Percentiles rank a stretch among this genome's conserved stretches.
Evolutionary conservation across 2,888 invertebrate species (phyloP).

Genomic region (Drymonia ruficornis): DNA sequence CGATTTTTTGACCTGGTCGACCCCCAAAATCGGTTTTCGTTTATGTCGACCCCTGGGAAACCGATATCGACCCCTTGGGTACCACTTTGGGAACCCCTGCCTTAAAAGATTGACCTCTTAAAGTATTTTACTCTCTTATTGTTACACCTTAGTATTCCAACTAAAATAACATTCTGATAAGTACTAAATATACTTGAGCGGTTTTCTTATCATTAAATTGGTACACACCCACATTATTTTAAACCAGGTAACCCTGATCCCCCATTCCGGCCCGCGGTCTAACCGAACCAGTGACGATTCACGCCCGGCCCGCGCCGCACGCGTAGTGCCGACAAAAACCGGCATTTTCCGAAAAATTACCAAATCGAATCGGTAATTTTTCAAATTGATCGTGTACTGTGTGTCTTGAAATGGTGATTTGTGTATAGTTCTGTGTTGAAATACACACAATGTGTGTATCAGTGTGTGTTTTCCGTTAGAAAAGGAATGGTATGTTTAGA

Average conservation of each 20-base stretch:
- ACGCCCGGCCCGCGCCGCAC: slow-evolving; percentile 40
- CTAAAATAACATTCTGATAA: too few relatives aligned
- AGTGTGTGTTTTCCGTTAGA: neutral
- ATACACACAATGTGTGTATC: too few relatives aligned
- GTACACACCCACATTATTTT: slow-evolving; percentile 11
- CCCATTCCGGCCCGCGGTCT: slow-evolving; percentile 22
- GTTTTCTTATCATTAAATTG: neutral
- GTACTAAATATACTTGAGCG: too few relatives aligned
- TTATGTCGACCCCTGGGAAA: too few relatives aligned
- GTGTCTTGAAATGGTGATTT: slow-evolving; percentile 18
- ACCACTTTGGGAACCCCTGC: too few relatives aligned
- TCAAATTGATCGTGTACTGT: slow-evolving; percentile 10
- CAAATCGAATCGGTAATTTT: slow-evolving; percentile 2
- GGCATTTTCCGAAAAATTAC: slow-evolving; percentile 9
- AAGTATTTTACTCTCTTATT: too few relatives aligned
- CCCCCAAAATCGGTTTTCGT: too few relatives aligned
- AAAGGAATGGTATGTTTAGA: slow-evolving; percentile 8
- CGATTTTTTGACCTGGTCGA: too few relatives aligned
- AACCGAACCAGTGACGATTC: slow-evolving; percentile 44
- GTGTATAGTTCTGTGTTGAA: slow-evolving; percentile 25
- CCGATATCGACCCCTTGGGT: too few relatives aligned
- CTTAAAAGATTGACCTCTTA: too few relatives aligned
- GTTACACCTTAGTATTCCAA: too few relatives aligned
- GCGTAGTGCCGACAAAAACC: slow-evolving; percentile 19
- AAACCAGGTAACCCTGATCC: slow-evolving; percentile 20